phyloP scores from a whole-genome alignment of 2,888 invertebrate species.

The Plusia festucae region DNA sequence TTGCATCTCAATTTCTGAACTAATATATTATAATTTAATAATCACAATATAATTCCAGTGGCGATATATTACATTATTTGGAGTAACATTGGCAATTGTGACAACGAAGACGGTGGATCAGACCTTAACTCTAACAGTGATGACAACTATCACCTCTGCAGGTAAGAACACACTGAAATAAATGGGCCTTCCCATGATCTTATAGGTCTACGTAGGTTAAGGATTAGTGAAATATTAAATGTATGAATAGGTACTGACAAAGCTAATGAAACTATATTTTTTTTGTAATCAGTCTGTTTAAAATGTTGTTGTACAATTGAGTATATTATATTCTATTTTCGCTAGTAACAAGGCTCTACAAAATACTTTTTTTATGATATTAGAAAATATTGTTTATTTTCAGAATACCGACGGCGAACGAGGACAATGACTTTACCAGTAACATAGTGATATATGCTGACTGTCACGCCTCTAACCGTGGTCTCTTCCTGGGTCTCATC shows the following conservation, averaged over 20 bases:
- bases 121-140: conserved; percentile 74
- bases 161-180: conserved; percentile 59
- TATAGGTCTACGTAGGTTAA: no score
- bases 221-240: no score
- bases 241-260: no score
- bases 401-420: conserved; percentile 83
- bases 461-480: conserved; percentile 93
- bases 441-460: conserved; percentile 92
- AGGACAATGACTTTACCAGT: conserved; percentile 86
- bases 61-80: conserved; percentile 93
- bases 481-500: conserved; percentile 92
- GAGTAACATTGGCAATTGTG: conserved; percentile 92
- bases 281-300: no score
- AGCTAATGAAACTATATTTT: no score
- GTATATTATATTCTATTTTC: no score
- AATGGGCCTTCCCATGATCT: no score
- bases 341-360: neutral
- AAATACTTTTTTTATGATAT: neutral
- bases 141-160: conserved; percentile 78
- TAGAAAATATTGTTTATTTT: conserved; percentile 11
- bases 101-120: conserved; percentile 74
- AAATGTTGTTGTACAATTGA: no score
- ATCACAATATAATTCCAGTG: conserved; percentile 81
- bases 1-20: no score
- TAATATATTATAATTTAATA: no score